Evolutionary conservation across 1,140 invertebrate species (phyloP).

Genomic region (roundworm (Caenorhabditis elegans)): WBcel235 BX284602.5:13661001-13661500

Average conservation of each 20-base stretch:
- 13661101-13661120: background rate
- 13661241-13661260: too few relatives aligned
- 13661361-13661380: background rate
- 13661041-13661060: background rate
- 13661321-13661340: too few relatives aligned
- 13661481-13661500: background rate
- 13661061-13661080: background rate
- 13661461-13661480: background rate
- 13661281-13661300: too few relatives aligned
- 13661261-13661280: too few relatives aligned
- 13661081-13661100: background rate
- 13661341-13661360: background rate
- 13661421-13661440: background rate
- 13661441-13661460: background rate
- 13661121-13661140: background rate
- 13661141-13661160: background rate
- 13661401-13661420: background rate
- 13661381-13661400: slow-evolving; percentile 13
- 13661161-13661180: background rate
- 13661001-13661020: too few relatives aligned
- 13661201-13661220: background rate
- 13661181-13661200: background rate
- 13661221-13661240: background rate
- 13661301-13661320: too few relatives aligned
- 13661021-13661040: background rate